Conservation (phyloP, 35 echinoderm and acorn worm genomes). For the Patiria miniata region DNA sequence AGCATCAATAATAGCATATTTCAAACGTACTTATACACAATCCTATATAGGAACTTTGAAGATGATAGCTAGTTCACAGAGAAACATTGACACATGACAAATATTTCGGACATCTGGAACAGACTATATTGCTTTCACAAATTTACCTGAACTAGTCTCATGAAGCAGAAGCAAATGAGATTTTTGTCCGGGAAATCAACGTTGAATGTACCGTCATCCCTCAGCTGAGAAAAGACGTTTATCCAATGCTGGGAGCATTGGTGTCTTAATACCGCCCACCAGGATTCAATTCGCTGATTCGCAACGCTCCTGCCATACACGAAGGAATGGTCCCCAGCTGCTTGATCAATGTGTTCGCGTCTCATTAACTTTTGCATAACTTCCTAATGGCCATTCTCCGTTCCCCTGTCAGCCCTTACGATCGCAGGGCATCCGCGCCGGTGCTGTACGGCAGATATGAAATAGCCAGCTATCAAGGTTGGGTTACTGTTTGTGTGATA, state of each 20-base stretch:
- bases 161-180: conserved; percentile 62
- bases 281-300: conserved; percentile 33
- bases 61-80: too few species aligned
- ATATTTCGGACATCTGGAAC: too few species aligned
- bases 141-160: conserved; percentile 45
- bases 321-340: background rate
- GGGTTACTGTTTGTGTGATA: conserved; percentile 52
- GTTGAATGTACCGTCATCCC: conserved; percentile 35
- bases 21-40: too few species aligned
- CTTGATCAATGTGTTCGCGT: conserved; percentile 36
- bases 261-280: conserved; percentile 49
- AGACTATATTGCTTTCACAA: too few species aligned
- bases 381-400: conserved; percentile 46
- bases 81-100: too few species aligned
- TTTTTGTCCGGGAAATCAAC: conserved; percentile 58
- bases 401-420: conserved; percentile 52
- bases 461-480: conserved; percentile 59
- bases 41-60: too few species aligned
- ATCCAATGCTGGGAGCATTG: conserved; percentile 73
- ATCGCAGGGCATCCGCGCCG: background rate
- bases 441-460: conserved; percentile 18
- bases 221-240: conserved; percentile 42
- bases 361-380: conserved; percentile 48
- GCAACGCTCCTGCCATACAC: conserved; percentile 35
- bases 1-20: too few species aligned